Percentiles rank a stretch among this genome's conserved stretches.
phyloP scores from a whole-genome alignment of 2,113 vertebrate species.

The Etia nguti region DNA sequence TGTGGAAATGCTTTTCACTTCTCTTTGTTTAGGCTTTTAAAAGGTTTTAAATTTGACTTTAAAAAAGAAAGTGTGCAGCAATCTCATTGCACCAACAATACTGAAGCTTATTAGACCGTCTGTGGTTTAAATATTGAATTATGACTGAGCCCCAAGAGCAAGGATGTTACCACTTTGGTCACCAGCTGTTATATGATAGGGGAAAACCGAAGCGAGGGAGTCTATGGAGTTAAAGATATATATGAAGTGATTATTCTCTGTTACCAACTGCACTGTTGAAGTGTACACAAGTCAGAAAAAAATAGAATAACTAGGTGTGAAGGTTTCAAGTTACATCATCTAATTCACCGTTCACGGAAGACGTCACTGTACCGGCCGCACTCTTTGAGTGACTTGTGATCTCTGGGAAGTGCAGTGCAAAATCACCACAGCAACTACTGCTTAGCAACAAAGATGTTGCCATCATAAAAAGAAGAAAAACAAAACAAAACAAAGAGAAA shows the following conservation, averaged over 20 bases:
- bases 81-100: background rate
- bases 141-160: background rate
- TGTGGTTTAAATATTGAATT: background rate
- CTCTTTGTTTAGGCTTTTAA: background rate
- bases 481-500: background rate
- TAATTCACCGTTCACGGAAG: background rate
- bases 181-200: background rate
- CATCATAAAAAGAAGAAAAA: background rate
- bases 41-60: background rate
- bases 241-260: background rate
- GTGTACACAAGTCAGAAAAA: fast-evolving
- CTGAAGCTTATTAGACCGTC: background rate
- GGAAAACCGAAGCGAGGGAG: fast-evolving
- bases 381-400: slow-evolving; percentile 50
- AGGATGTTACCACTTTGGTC: background rate
- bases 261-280: background rate
- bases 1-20: background rate
- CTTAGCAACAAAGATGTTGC: slow-evolving; percentile 62
- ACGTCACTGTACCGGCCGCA: background rate
- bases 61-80: background rate
- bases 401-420: slow-evolving; percentile 39
- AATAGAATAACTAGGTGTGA: background rate
- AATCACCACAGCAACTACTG: slow-evolving; percentile 64
- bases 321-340: background rate
- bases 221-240: background rate